These are phyloP conservation scores for Drosophila burlai DNA, from an alignment of 1,140 invertebrate genomes.

Conservation along the genomic window DNA sequence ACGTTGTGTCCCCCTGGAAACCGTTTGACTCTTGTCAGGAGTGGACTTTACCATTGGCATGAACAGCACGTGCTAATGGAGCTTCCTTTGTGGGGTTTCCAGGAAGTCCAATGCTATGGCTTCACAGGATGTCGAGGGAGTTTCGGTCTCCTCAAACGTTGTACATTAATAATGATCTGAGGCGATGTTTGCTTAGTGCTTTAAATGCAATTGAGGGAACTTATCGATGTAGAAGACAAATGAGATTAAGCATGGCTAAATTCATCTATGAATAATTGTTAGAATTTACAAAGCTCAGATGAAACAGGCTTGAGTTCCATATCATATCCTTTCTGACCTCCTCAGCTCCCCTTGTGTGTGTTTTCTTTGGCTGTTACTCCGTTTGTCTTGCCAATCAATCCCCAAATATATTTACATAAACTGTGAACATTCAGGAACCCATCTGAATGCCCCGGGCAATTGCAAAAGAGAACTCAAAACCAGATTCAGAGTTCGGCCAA, in stretches of 20 bases:
- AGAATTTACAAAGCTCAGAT: not conserved
- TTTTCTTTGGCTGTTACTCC: not conserved
- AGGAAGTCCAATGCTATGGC: not conserved
- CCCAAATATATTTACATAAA: conserved; percentile 24
- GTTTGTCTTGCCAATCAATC: conserved; percentile 33
- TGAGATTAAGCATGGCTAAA: not conserved
- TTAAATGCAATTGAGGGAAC: not conserved
- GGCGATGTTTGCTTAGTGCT: not conserved
- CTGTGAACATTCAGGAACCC: conserved; percentile 26
- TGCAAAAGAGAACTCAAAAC: conserved; percentile 23
- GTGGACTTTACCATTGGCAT: conserved; percentile 66
- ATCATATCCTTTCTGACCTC: not conserved
- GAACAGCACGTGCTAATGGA: conserved; percentile 76
- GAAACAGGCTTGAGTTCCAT: not conserved
- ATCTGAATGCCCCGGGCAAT: conserved; percentile 22
- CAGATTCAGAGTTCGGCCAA: conserved; percentile 12
- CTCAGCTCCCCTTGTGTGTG: not conserved
- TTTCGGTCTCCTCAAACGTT: not conserved
- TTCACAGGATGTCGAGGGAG: not conserved
- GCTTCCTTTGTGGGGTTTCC: conserved; percentile 11
- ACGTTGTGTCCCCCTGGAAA: conserved; percentile 45
- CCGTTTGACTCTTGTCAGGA: conserved; percentile 53
- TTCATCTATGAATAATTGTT: not conserved
- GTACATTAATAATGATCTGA: conserved; percentile 6
- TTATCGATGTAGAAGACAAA: not conserved